phyloP scores from a whole-genome alignment of 2,797 vertebrate genomes.

The Neosilurus hyrtlii region DNA sequence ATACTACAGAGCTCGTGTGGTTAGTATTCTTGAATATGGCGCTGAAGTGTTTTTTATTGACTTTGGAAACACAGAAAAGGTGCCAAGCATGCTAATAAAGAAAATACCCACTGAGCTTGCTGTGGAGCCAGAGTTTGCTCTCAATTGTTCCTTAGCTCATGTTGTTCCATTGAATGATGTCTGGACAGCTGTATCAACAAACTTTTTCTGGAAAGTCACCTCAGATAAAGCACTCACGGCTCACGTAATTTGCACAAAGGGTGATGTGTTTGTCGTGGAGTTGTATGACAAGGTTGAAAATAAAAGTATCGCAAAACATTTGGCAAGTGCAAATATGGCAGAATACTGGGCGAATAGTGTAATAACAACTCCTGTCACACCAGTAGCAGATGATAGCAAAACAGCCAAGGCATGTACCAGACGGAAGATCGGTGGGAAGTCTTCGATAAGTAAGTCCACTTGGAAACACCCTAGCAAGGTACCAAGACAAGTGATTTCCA shows the following conservation, averaged over 20 bases:
- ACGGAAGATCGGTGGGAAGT: not conserved
- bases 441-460: not conserved
- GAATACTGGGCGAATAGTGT: slow-evolving; percentile 66
- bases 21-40: slow-evolving; percentile 66
- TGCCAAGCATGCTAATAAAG: slow-evolving; percentile 80
- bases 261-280: slow-evolving; percentile 75
- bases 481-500: not conserved
- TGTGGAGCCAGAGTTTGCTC: slow-evolving; percentile 76
- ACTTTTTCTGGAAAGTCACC: slow-evolving; percentile 78
- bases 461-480: not conserved
- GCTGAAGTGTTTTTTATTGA: slow-evolving; percentile 84
- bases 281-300: slow-evolving; percentile 60
- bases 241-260: slow-evolving; percentile 69
- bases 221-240: slow-evolving; percentile 73
- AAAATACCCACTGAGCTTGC: slow-evolving; percentile 77
- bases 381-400: not conserved
- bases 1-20: slow-evolving; percentile 84
- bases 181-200: slow-evolving; percentile 74
- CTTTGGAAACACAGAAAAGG: slow-evolving; percentile 86
- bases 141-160: slow-evolving; percentile 80
- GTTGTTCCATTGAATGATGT: slow-evolving; percentile 72
- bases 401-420: not conserved
- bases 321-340: slow-evolving; percentile 76
- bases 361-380: slow-evolving; percentile 2
- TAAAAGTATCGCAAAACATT: slow-evolving; percentile 65